Base-by-base conservation (phyloP, 1,140 invertebrate species). In the Metaphire vulgaris region DNA sequence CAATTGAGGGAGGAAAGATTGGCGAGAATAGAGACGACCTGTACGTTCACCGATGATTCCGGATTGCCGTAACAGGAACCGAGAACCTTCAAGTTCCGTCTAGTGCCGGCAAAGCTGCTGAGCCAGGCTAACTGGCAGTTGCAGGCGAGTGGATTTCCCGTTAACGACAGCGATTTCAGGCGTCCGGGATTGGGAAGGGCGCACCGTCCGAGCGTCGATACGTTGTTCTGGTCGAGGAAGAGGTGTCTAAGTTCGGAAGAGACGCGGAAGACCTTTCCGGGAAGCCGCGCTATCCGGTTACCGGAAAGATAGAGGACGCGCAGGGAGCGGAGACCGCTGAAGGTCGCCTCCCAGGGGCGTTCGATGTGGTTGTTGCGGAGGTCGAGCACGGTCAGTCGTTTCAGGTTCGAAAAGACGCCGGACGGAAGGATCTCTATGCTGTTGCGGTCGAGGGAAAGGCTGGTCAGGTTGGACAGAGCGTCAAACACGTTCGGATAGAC, bases 361-460 rank as follows among this genome's bases (percentile, higher is more conserved):
- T 72, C 21, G 74, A 93, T 89, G 78, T 90, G 89, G 83, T 93
- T 93, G 76, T 88, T 88, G 74, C 89, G 89, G 77, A 93, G 84
- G 74, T 91, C 90, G 68, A 93, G 86, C 79, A 91, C 90, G n/a
- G 89, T 86, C 1, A 93, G 84, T 33, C 88, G 87, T 1, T 85
- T 86, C 79, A 92, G 86, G 75, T 91, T 88, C 70, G 88, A 88
- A 81, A 93, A 92, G 0, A 91, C 90, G 15, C 88, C 88, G 74
- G 92, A 91, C 78, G 90, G 90, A 69, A 93, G 85, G 6, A 88
- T 86, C 21, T 89, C 89, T 69, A 93, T 90, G 81, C 91, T 91
- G 83, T 93, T 93, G 29, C 88, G 87, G 71, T 90, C 90, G 33
- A 93, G 84, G 77, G 88, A 88, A 21, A 93, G 85, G 70, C 89